Conservation (phyloP, 64 coral and sea anemone species). For the Montipora sp. region DNA sequence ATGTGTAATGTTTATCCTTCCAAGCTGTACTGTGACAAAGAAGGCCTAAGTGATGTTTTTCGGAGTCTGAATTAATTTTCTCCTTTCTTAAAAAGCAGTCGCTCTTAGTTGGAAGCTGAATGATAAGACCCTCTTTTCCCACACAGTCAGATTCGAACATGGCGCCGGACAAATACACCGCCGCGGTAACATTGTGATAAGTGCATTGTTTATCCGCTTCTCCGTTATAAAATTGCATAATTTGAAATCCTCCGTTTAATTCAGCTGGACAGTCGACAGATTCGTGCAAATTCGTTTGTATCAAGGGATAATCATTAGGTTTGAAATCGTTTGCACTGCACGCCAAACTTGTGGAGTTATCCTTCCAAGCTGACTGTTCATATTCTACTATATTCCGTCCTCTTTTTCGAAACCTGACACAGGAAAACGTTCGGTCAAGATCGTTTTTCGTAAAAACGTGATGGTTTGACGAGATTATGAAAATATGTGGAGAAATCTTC, state of each 20-base stretch:
- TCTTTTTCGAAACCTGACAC: conserved; percentile 50
- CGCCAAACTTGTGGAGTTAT: not conserved
- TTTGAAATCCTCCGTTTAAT: conserved; percentile 50
- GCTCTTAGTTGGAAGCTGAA: conserved; percentile 42
- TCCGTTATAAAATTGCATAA: conserved; percentile 41
- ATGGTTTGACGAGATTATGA: conserved; percentile 44
- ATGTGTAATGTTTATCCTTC: conserved; percentile 55
- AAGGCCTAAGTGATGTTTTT: not conserved
- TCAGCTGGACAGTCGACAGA: conserved; percentile 34
- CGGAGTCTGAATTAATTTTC: not conserved
- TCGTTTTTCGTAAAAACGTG: not conserved
- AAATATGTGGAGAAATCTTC: conserved; percentile 37
- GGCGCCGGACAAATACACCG: not conserved
- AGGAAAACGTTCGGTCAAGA: conserved; percentile 22
- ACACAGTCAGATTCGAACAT: conserved; percentile 83
- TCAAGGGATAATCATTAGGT: conserved; percentile 23
- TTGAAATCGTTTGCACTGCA: conserved; percentile 1
- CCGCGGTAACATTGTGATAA: not conserved
- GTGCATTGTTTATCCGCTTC: conserved; percentile 11
- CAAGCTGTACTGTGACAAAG: conserved; percentile 64
- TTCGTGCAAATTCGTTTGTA: conserved; percentile 14
- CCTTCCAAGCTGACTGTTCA: conserved; percentile 12
- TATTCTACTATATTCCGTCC: conserved; percentile 45
- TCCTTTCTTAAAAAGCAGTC: conserved; percentile 51
- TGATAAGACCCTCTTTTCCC: conserved; percentile 67